These are phyloP conservation scores for Lacerta bilineata DNA, from an alignment of 2,797 vertebrate species.

Conservation along the genomic window DNA sequence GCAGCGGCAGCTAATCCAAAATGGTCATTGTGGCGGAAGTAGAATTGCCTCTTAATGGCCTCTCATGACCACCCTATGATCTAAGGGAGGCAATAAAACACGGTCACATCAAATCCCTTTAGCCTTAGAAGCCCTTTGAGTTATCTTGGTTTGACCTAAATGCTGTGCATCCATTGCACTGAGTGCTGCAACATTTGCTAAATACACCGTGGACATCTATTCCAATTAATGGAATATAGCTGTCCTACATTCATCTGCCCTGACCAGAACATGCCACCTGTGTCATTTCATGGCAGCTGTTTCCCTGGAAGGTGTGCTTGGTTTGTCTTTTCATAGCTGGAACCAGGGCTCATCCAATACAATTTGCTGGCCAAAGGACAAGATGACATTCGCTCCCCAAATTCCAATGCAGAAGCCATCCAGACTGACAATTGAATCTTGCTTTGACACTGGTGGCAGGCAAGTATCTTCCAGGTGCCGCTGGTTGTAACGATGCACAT, in stretches of 20 bases:
- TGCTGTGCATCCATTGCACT: slow-evolving; percentile 57
- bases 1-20: neutral
- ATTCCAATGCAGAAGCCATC: too few relatives aligned
- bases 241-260: slow-evolving; percentile 10
- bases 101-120: slow-evolving; percentile 61
- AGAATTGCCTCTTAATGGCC: slow-evolving; percentile 56
- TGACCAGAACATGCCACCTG: neutral
- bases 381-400: too few relatives aligned
- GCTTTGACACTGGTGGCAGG: too few relatives aligned
- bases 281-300: neutral
- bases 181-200: slow-evolving; percentile 44
- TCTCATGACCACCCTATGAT: slow-evolving; percentile 58
- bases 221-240: slow-evolving; percentile 36
- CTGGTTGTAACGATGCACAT: too few relatives aligned
- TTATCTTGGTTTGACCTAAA: slow-evolving; percentile 41
- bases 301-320: too few relatives aligned
- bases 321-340: neutral
- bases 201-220: slow-evolving; percentile 59
- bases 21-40: slow-evolving; percentile 25
- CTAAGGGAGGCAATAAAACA: slow-evolving; percentile 53
- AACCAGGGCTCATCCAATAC: too few relatives aligned
- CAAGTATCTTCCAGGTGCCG: too few relatives aligned
- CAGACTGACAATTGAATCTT: too few relatives aligned
- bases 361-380: too few relatives aligned
- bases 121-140: slow-evolving; percentile 50